These are phyloP conservation scores for Phenacoccus solenopsis DNA, from an alignment of 1,140 invertebrate genomes.

Conservation along the genomic window DNA sequence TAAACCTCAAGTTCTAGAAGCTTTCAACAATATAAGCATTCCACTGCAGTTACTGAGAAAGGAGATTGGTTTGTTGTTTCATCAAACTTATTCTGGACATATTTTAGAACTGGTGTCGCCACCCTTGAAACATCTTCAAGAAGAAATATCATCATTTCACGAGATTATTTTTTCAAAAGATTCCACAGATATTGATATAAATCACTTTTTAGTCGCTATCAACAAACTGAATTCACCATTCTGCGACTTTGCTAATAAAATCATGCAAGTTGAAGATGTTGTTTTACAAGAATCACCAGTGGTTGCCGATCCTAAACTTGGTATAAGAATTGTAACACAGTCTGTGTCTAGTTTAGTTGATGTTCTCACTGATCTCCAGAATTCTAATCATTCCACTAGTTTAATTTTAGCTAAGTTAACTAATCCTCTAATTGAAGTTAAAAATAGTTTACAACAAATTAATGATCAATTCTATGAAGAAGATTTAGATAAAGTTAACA, in stretches of 20 bases:
- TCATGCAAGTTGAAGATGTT: conserved; percentile 26
- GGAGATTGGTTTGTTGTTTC: conserved; percentile 27
- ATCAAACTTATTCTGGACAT: conserved; percentile 25
- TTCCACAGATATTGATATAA: conserved; percentile 26
- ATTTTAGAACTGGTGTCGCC: conserved; percentile 19
- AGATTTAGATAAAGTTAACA: conserved; percentile 26
- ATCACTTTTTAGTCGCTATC: conserved; percentile 26
- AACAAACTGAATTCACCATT: conserved; percentile 26
- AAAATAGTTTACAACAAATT: conserved; percentile 24
- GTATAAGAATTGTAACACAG: conserved; percentile 24
- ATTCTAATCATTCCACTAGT: conserved; percentile 11
- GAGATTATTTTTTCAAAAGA: conserved; percentile 26
- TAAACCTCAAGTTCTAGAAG: conserved; percentile 22
- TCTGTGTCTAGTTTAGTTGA: conserved; percentile 20
- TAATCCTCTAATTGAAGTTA: conserved; percentile 24
- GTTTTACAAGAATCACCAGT: conserved; percentile 21
- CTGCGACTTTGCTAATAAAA: conserved; percentile 23
- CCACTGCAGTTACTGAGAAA: conserved; percentile 27
- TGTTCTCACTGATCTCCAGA: conserved; percentile 8
- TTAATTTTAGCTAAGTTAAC: conserved; percentile 18
- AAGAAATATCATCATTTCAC: conserved; percentile 25
- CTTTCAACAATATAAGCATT: conserved; percentile 26
- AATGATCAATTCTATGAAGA: conserved; percentile 24
- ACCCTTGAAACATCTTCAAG: conserved; percentile 25
- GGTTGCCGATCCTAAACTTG: conserved; percentile 23